These are phyloP conservation scores for Amphiprion percula DNA, from an alignment of 2,113 vertebrate genomes.

Conservation along the genomic window DNA sequence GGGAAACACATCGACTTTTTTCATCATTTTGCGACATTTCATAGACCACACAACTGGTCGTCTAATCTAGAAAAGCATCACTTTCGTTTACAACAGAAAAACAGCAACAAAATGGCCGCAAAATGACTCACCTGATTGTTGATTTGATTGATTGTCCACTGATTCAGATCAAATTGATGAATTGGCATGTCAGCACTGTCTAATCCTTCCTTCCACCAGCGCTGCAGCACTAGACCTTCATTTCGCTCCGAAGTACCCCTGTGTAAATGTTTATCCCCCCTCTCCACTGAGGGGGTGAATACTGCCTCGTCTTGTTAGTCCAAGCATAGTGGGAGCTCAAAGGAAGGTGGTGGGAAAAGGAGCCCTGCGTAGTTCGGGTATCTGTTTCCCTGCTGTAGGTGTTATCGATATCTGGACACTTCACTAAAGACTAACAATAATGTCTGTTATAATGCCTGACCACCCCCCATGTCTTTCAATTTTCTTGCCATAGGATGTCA, in stretches of 20 bases:
- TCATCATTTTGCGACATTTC: no score
- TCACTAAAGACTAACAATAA: constrained; percentile 18
- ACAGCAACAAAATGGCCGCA: not conserved
- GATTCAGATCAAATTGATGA: not conserved
- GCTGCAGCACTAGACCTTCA: constrained; percentile 7
- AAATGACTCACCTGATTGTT: not conserved
- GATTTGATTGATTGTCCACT: not conserved
- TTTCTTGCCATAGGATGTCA: constrained; percentile 59
- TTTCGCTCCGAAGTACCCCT: constrained; percentile 9
- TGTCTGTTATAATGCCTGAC: constrained; percentile 8
- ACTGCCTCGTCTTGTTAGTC: constrained; percentile 25
- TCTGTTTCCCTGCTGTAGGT: constrained; percentile 18
- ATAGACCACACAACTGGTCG: no score
- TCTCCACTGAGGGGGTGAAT: constrained; percentile 21
- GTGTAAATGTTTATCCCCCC: constrained; percentile 43
- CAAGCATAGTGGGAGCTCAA: constrained; percentile 22
- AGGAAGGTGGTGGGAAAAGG: not conserved
- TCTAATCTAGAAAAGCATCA: no score
- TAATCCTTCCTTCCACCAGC: not conserved
- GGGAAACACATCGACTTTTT: no score
- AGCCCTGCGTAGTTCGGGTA: not conserved
- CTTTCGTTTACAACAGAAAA: constrained; percentile 4
- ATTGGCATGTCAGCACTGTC: not conserved
- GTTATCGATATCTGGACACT: constrained; percentile 30
- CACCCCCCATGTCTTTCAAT: constrained; percentile 36